Evolutionary conservation across 2,888 invertebrate species (phyloP).

Genomic region (Mythimna ferrago): DNA sequence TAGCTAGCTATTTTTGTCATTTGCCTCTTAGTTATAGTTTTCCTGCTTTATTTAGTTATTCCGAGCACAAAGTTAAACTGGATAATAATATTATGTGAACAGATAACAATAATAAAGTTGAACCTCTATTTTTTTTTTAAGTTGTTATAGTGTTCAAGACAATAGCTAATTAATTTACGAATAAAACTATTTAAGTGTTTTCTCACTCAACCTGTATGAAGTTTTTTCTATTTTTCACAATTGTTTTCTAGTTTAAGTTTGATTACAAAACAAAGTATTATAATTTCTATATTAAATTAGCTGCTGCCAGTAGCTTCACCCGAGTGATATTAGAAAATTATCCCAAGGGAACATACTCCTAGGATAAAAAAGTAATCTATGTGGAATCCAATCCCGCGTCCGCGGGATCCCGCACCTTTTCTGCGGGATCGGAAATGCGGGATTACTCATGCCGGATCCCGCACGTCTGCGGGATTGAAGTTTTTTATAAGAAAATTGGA

Average conservation of each 20-base stretch:
- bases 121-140: neutral
- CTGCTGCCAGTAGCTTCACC: neutral
- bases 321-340: neutral
- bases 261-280: too few species aligned
- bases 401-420: too few species aligned
- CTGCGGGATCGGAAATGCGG: too few species aligned
- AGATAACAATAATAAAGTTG: neutral
- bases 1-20: conserved; percentile 21
- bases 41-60: conserved; percentile 8
- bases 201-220: conserved; percentile 1
- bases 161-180: conserved; percentile 29
- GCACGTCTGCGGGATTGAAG: too few species aligned
- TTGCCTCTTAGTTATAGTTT: conserved; percentile 13
- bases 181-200: conserved; percentile 20
- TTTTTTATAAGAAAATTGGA: too few species aligned
- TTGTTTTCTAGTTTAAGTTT: neutral
- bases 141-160: neutral
- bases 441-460: too few species aligned
- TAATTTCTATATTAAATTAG: too few species aligned
- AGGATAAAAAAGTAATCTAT: neutral
- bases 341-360: too few species aligned
- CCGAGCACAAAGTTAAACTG: neutral
- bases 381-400: too few species aligned
- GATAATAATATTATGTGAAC: neutral
- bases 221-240: conserved; percentile 2